Evolutionary conservation across 2,797 vertebrate genomes (phyloP).

Genomic region (Enteromius afrohamiltoni): DNA sequence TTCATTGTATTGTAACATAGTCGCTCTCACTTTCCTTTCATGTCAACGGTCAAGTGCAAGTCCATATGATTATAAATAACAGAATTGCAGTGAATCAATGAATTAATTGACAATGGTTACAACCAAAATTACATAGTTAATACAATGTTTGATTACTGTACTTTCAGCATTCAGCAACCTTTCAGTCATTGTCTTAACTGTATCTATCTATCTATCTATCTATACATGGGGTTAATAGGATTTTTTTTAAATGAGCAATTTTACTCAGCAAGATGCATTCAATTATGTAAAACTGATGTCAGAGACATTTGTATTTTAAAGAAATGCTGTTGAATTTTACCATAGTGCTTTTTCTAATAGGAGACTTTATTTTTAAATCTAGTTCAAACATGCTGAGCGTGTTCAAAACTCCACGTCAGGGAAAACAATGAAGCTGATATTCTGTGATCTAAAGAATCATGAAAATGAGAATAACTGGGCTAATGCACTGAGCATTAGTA

Average conservation of each 20-base stretch:
- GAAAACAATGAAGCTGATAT: background rate
- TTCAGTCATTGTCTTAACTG: background rate
- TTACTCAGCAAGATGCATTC: background rate
- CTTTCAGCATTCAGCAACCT: background rate
- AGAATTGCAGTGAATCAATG: background rate
- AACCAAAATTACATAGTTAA: background rate
- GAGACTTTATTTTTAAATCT: background rate
- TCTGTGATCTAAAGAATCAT: background rate
- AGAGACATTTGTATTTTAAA: background rate
- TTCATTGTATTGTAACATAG: background rate
- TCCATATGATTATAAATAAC: background rate
- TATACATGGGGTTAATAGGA: background rate
- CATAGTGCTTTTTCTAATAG: background rate
- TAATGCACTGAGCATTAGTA: background rate
- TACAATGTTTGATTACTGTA: background rate
- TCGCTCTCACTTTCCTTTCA: background rate
- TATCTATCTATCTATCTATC: too few species aligned
- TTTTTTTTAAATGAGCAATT: background rate
- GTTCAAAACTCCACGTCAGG: background rate
- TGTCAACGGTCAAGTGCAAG: slow-evolving; percentile 22
- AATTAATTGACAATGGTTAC: background rate
- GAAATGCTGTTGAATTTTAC: background rate
- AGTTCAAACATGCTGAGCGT: background rate
- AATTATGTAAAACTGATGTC: background rate
- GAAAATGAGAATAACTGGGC: background rate